Evolutionary conservation across 2,888 invertebrate genomes (phyloP).

Genomic region (Perizoma affinitatum): DNA sequence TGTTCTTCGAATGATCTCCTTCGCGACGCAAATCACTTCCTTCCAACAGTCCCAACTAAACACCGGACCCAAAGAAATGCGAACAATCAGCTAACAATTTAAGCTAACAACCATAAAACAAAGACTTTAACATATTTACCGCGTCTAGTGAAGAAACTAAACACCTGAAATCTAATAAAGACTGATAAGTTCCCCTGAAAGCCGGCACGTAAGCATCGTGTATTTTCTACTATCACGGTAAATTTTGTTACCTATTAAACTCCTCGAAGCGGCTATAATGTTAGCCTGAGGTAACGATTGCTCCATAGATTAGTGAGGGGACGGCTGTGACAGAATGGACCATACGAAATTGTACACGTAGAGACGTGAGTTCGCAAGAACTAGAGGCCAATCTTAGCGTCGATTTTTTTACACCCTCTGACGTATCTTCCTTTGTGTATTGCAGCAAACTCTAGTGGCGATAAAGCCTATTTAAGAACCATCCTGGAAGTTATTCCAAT

Average conservation of each 20-base stretch:
- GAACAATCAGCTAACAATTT: constrained; percentile 30
- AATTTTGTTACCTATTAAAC: constrained; percentile 83
- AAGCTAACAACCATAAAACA: constrained; percentile 37
- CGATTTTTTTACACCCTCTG: no score
- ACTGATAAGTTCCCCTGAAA: constrained; percentile 69
- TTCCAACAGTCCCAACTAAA: not conserved
- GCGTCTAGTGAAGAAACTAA: constrained; percentile 58
- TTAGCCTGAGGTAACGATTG: constrained; percentile 82
- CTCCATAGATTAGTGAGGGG: constrained; percentile 67
- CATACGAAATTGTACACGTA: no score
- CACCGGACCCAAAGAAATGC: constrained; percentile 15
- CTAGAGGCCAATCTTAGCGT: no score
- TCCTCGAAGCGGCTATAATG: constrained; percentile 81
- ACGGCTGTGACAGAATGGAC: constrained; percentile 44
- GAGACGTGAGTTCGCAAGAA: no score
- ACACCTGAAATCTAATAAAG: constrained; percentile 71
- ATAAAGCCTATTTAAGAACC: no score
- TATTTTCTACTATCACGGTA: constrained; percentile 81
- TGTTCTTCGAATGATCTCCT: no score
- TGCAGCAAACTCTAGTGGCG: no score
- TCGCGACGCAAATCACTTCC: no score
- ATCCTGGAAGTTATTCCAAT: no score
- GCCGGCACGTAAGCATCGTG: constrained; percentile 77
- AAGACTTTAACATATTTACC: constrained; percentile 37
- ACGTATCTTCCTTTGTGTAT: no score